Evolutionary conservation across 2,888 invertebrate genomes (phyloP).

Genomic region (Azorinus chamasolen): DNA sequence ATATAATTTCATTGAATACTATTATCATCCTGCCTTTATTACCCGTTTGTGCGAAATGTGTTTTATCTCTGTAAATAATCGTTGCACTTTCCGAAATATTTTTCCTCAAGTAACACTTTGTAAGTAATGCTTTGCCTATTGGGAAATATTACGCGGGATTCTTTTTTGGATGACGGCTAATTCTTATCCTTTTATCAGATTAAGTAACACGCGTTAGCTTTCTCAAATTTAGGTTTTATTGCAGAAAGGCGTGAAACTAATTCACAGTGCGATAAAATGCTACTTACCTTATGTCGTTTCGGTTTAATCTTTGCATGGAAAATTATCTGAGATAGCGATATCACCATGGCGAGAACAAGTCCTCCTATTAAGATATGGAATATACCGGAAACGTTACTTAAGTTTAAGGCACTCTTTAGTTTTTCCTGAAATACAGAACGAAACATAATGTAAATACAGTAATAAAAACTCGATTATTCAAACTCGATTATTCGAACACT

Average conservation of each 20-base stretch:
- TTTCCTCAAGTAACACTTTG: background rate
- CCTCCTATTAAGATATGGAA: slow-evolving; percentile 99
- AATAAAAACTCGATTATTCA: too few species aligned
- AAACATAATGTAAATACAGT: background rate
- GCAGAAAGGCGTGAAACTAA: background rate
- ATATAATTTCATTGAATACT: too few species aligned
- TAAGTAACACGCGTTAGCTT: too few species aligned
- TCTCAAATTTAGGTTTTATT: too few species aligned
- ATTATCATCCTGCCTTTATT: too few species aligned
- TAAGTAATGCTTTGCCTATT: background rate
- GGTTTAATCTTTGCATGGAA: slow-evolving; percentile 51
- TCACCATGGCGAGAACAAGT: slow-evolving; percentile 94
- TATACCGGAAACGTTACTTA: slow-evolving; percentile 99
- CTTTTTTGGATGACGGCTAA: too few species aligned
- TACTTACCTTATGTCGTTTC: slow-evolving; percentile 31
- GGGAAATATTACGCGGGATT: too few species aligned
- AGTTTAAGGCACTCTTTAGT: slow-evolving; percentile 90
- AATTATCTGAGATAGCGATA: slow-evolving; percentile 93
- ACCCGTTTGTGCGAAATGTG: too few species aligned
- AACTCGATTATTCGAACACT: too few species aligned
- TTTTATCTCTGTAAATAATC: too few species aligned
- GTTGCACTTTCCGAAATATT: background rate
- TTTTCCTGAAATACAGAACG: slow-evolving; percentile 89
- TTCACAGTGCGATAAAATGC: background rate
- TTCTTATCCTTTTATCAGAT: too few species aligned